Evolutionary conservation across 2,797 vertebrate species (phyloP).

Genomic region (Mormyrus proboscirostris): DNA sequence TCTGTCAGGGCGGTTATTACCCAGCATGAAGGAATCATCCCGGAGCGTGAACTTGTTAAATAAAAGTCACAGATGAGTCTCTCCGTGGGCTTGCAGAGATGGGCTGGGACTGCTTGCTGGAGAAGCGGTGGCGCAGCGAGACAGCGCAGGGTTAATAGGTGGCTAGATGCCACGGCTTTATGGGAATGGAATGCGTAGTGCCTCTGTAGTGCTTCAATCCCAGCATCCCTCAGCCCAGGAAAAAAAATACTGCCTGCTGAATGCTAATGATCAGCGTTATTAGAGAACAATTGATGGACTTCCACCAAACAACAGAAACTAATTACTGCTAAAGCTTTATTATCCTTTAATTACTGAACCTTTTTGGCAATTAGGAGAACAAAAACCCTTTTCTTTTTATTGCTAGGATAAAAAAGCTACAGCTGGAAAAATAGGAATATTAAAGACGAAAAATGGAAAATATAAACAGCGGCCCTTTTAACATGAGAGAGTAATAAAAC

Average conservation of each 20-base stretch:
- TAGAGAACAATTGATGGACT: conserved; percentile 87
- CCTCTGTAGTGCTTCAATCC: conserved; percentile 67
- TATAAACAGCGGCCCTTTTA: conserved; percentile 19
- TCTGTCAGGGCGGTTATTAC: conserved; percentile 56
- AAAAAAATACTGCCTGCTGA: conserved; percentile 57
- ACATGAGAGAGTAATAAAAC: conserved; percentile 11
- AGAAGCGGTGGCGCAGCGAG: conserved; percentile 26
- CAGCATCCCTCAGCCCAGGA: conserved; percentile 71
- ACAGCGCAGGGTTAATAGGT: conserved; percentile 48
- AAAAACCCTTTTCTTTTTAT: conserved; percentile 48
- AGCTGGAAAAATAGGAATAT: conserved; percentile 26
- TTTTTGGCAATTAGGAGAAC: conserved; percentile 33
- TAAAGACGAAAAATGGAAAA: conserved; percentile 14
- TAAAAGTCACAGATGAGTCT: conserved; percentile 61
- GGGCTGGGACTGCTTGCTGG: conserved; percentile 41
- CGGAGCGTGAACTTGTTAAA: conserved; percentile 56
- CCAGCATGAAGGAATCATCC: conserved; percentile 44
- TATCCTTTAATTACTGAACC: conserved; percentile 30
- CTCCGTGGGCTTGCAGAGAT: conserved; percentile 47
- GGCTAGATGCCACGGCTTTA: conserved; percentile 73
- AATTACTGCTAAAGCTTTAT: conserved; percentile 71
- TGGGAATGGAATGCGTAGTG: conserved; percentile 96
- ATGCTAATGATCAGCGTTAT: conserved; percentile 88
- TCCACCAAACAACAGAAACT: conserved; percentile 83
- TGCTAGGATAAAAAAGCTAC: conserved; percentile 42